These are phyloP conservation scores for Hydractinia symbiolongicarpus DNA, from an alignment of 30 jellyfish, hydroid and myxozoan genomes.

Conservation along the genomic window DNA sequence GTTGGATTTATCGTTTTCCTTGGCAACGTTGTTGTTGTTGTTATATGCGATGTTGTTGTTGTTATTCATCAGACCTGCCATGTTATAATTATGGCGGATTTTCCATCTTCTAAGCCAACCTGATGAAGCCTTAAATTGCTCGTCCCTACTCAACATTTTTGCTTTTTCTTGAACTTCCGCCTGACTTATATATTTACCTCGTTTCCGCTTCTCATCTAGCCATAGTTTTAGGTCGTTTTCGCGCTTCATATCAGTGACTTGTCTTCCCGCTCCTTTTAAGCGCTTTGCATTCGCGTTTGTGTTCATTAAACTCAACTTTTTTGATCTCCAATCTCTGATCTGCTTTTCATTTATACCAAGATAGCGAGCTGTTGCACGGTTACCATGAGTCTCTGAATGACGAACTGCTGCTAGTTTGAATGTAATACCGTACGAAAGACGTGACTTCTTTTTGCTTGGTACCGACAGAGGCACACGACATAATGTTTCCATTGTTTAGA, in stretches of 20 bases:
- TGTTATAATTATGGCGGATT: constrained; percentile 33
- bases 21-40: constrained; percentile 1
- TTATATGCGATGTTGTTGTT: constrained; percentile 8
- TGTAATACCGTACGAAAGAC: constrained; percentile 74
- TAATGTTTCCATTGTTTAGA: background rate
- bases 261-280: constrained; percentile 89
- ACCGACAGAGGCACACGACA: background rate
- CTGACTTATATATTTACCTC: constrained; percentile 18
- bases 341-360: constrained; percentile 79
- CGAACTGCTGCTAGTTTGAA: constrained; percentile 82
- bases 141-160: constrained; percentile 36
- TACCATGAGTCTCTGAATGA: constrained; percentile 87
- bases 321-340: constrained; percentile 88
- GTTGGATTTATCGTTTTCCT: background rate
- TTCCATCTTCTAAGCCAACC: constrained; percentile 75
- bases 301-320: constrained; percentile 68
- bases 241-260: constrained; percentile 21
- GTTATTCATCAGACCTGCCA: background rate
- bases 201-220: constrained; percentile 14
- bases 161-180: constrained; percentile 42
- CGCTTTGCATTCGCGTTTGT: constrained; percentile 88
- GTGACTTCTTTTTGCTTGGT: constrained; percentile 45
- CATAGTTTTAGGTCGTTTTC: constrained; percentile 11
- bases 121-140: constrained; percentile 37
- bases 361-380: constrained; percentile 92